A percentile compares a stretch with the other conserved stretches of the same genome.
Conservation (phyloP, 2,797 vertebrate genomes). For the Microcaecilia unicolor region DNA sequence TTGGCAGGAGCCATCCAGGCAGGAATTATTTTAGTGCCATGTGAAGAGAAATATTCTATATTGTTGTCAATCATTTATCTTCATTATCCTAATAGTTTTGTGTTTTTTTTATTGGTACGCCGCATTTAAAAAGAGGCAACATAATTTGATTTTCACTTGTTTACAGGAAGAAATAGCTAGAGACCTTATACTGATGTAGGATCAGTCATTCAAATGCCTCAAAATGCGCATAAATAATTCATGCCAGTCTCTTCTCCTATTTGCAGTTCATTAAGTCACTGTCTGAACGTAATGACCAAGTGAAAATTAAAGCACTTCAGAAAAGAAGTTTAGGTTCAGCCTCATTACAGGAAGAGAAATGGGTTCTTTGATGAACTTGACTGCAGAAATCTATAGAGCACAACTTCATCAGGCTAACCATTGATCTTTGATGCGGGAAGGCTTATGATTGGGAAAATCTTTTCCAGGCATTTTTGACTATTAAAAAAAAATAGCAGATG, state of each 20-base stretch:
- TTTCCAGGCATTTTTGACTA: constrained; percentile 40
- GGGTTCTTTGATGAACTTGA: constrained; percentile 59
- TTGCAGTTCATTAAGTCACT: constrained; percentile 87
- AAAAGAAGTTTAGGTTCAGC: constrained; percentile 66
- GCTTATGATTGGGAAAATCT: constrained; percentile 40
- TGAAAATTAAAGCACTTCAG: constrained; percentile 74
- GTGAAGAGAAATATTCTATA: constrained; percentile 31
- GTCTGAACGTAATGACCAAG: constrained; percentile 68
- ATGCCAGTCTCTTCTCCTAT: constrained; percentile 70
- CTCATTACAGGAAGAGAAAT: constrained; percentile 74
- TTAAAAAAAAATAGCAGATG: constrained; percentile 38
- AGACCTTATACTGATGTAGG: constrained; percentile 56
- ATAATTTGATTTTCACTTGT: constrained; percentile 44
- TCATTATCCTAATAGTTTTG: constrained; percentile 42
- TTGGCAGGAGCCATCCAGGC: constrained; percentile 15
- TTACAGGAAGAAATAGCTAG: constrained; percentile 35
- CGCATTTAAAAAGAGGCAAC: constrained; percentile 23
- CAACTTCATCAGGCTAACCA: constrained; percentile 70
- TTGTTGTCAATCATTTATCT: constrained; percentile 40
- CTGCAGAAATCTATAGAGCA: constrained; percentile 63
- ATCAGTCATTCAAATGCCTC: constrained; percentile 50
- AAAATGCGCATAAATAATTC: constrained; percentile 68
- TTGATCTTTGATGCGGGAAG: constrained; percentile 56
- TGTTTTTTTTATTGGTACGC: constrained; percentile 39
- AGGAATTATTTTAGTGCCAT: constrained; percentile 16